phyloP scores from a whole-genome alignment of 2,888 invertebrate genomes.

The Thelaira solivaga region DNA sequence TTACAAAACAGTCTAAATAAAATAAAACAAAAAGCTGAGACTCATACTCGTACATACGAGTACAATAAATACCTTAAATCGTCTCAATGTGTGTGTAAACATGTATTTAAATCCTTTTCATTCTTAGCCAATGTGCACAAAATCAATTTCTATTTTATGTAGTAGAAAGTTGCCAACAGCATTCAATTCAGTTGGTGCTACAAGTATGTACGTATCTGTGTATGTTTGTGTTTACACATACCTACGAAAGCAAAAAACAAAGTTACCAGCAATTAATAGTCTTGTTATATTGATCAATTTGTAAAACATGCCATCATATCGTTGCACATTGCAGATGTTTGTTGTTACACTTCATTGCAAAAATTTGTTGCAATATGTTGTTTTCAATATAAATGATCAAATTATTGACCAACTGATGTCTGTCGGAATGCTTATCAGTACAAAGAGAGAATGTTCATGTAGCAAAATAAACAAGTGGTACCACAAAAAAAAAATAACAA shows the following conservation, averaged over 20 bases:
- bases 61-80: not conserved
- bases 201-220: no score
- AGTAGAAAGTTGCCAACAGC: conserved; percentile 13
- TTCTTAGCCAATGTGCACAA: not conserved
- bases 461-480: no score
- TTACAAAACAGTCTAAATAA: not conserved
- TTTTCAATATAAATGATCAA: no score
- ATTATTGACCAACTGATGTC: no score
- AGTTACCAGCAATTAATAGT: no score
- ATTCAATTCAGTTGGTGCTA: not conserved
- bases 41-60: no score
- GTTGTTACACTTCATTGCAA: not conserved
- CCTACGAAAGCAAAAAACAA: no score
- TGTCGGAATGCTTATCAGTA: no score
- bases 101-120: not conserved
- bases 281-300: no score
- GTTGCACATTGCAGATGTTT: not conserved
- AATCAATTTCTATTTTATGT: not conserved
- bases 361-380: not conserved
- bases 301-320: not conserved
- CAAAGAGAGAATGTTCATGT: no score
- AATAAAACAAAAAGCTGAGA: not conserved
- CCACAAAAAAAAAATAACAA: no score
- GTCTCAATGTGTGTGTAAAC: not conserved
- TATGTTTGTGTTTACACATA: no score